Base-by-base conservation (phyloP, 1,140 invertebrate species). In the Chymomyza costata region DNA sequence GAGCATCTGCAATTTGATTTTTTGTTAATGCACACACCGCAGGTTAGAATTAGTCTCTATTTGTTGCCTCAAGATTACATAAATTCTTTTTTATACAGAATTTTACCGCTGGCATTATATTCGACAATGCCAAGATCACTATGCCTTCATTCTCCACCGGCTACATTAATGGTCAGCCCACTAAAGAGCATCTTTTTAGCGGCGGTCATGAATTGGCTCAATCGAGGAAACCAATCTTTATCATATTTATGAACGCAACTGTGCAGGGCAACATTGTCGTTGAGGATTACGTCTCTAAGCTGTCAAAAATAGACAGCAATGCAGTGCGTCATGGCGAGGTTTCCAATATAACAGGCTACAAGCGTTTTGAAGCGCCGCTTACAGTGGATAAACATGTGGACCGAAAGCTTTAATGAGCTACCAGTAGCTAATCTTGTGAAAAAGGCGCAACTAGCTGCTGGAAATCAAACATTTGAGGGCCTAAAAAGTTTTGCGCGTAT, bases 231-330 rank as follows among this genome's bases (percentile, higher is more conserved):
- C 52, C 60, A 0, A 11, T 78, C 0, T 50, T 70, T 10, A 35
- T 84, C 0, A 67, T 84, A 11, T 80, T 84, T 41, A 65, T 82
- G 68, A 62, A 65, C 34, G 71, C 54, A 6, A 49, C 35, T 0
- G 19, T 82, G 2, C 37, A 62, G 28, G 76, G 76, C 0, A 19
- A 80, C 38, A n/a, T 84, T 0, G 10, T 56, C 2, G 80, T 65
- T 15, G 16, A 44, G 5, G 50, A 74, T 11, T 65, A 58, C 18
- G 64, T 49, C 14, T 67, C 82, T 1, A 65, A 54, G 0, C 37
- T 84, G 30, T 37, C 55, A 0, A 28, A 74, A 2, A 17, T 82
- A 2, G 30, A 63, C 0, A 13, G n/a, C 7, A 63, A 82, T 15
- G 51, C 56, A 38, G 76, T 84, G 48, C 65, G 58, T 32, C 63